These are phyloP conservation scores for Kryptolebias marmoratus DNA, from an alignment of 2,113 vertebrate species.

Conservation along the genomic window DNA sequence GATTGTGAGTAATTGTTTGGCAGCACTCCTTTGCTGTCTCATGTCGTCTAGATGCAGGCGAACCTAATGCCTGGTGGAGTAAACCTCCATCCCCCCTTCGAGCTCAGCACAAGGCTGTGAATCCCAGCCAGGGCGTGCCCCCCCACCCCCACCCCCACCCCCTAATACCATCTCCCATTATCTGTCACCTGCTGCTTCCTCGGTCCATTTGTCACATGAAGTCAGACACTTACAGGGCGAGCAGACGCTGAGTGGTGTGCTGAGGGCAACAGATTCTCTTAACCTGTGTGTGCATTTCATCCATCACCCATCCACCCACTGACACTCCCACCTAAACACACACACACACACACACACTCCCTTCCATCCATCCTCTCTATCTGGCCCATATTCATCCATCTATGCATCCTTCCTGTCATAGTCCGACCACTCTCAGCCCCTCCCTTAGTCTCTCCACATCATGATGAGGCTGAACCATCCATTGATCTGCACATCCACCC, in stretches of 20 bases:
- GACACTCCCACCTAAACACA: slow-evolving; percentile 42
- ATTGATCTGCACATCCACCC: slow-evolving; percentile 22
- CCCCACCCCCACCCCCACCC: slow-evolving; percentile 10
- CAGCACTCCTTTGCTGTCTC: not conserved
- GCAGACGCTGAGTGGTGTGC: slow-evolving; percentile 40
- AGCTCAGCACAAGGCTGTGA: slow-evolving; percentile 28
- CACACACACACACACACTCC: slow-evolving; percentile 33
- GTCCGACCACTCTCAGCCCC: slow-evolving; percentile 40
- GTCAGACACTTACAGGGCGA: slow-evolving; percentile 44
- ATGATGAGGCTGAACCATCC: slow-evolving; percentile 39
- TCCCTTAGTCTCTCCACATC: slow-evolving; percentile 29
- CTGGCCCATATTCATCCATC: slow-evolving; percentile 43
- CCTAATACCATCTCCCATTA: slow-evolving; percentile 31
- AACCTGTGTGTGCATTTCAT: slow-evolving; percentile 37
- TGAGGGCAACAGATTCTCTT: slow-evolving; percentile 23
- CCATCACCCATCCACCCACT: slow-evolving; percentile 54
- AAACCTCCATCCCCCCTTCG: slow-evolving; percentile 8
- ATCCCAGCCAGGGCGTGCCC: slow-evolving; percentile 32
- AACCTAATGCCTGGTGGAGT: not conserved
- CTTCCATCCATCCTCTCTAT: slow-evolving; percentile 37
- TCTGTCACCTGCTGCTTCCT: slow-evolving; percentile 36
- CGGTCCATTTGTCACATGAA: slow-evolving; percentile 50
- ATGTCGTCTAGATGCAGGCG: not conserved
- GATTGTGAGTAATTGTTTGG: not conserved
- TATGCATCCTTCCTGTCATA: slow-evolving; percentile 45